Evolutionary conservation across 2,888 invertebrate species (phyloP), one percentile per base, ranked within the genome.

Genomic region (Caenorhabditis panamensis): DNA sequence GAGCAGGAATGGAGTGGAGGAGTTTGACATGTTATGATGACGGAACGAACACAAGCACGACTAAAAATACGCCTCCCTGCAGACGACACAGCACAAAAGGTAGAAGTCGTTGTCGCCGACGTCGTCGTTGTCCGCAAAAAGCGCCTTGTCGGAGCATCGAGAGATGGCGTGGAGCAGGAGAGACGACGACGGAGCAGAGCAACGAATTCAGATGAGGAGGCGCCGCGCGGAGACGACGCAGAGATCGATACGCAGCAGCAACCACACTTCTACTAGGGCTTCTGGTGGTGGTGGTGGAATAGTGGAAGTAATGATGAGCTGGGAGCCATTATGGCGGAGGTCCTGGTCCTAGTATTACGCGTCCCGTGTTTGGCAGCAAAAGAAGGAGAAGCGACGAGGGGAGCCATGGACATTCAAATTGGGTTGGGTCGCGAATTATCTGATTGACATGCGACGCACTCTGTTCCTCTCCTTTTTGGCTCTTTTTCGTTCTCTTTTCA

Each of bases 201-300:
- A 63, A 66, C 73, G 73, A 73, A 73, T 73, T 73, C 73, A 73
- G 73, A 73, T 73, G 66, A 73, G 73, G 66, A 24, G 64, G 59
- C 63, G n/a, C n/a, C n/a, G n/a, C 54, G 41, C 54, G 47, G 9
- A 4, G 31, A 31, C 31, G 62, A 62, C 58, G 59, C 64, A 28
- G 44, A 58, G 58, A 73, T 73, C 73, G 73, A 73, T 73, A 73
- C 73, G 73, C 59, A 49, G 49, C 64, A 44, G 62, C 63, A n/a
- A n/a, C n/a, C n/a, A n/a, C 56, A 61, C 54, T 71, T 62, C 61
- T 53, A 20, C 53, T 66, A 53, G 56, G 63, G 71, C 71, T 56
- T 62, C 71, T 64, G 64, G 20, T 56, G 31, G 47, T 68, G 37
- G 58, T 68, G 73, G 73, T 73, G n/a, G n/a, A n/a, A n/a, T n/a